These are phyloP conservation scores for Puma concolor DNA, from an alignment of 2,113 vertebrate genomes.

Conservation along the genomic window DNA sequence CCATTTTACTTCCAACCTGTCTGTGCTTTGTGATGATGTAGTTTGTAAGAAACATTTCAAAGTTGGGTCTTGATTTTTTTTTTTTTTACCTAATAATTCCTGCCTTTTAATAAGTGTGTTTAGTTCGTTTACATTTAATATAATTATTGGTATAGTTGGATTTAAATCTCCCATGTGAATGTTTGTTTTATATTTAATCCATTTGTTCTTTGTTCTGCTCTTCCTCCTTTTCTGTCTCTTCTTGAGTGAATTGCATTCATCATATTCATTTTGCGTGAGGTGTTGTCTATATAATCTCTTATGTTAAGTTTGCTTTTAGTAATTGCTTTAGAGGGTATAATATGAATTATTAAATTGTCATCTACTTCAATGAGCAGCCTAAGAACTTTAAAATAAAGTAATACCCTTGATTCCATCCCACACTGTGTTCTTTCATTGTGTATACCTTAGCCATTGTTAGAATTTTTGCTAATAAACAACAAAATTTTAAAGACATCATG, in stretches of 20 bases:
- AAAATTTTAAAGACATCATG: not conserved
- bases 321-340: not conserved
- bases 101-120: not conserved
- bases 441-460: not conserved
- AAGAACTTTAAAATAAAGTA: slow-evolving; percentile 14
- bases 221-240: not conserved
- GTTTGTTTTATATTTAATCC: slow-evolving; percentile 4
- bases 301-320: slow-evolving; percentile 20
- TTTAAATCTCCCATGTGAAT: not conserved
- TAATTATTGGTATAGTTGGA: not conserved
- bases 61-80: not conserved
- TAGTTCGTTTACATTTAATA: slow-evolving; percentile 38
- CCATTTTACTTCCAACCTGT: not conserved
- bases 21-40: not conserved
- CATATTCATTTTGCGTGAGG: not conserved
- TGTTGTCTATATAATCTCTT: not conserved
- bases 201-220: not conserved
- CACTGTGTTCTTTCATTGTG: not conserved
- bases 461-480: not conserved
- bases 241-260: not conserved
- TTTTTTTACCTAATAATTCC: not conserved
- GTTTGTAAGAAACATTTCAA: not conserved
- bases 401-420: not conserved
- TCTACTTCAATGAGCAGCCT: not conserved
- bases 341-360: slow-evolving; percentile 15